phyloP scores from a whole-genome alignment of 2,113 vertebrate genomes.

The Corynorhinus townsendii region DNA sequence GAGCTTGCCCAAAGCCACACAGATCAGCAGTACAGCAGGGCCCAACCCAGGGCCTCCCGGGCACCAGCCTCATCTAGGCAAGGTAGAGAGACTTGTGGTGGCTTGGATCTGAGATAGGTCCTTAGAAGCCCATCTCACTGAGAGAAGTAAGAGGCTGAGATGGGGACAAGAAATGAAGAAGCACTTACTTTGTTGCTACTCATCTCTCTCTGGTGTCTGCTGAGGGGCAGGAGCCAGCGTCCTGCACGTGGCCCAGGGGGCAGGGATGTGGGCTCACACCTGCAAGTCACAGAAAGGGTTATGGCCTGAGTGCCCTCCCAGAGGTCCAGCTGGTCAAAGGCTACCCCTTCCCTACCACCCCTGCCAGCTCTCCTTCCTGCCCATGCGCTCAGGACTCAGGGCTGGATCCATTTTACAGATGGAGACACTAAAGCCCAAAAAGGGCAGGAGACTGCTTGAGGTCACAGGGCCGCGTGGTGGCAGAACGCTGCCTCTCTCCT shows the following conservation, averaged over 20 bases:
- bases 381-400: not conserved
- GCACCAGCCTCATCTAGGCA: not conserved
- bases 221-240: constrained; percentile 35
- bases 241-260: constrained; percentile 26
- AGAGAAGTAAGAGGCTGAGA: not conserved
- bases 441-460: not conserved
- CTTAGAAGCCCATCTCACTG: not conserved
- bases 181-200: constrained; percentile 80
- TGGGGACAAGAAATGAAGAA: not conserved
- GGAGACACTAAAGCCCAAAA: not conserved
- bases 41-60: not conserved
- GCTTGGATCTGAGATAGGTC: not conserved
- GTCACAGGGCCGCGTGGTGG: not conserved
- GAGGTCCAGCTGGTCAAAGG: not conserved
- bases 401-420: not conserved
- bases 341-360: not conserved
- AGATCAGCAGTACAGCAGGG: not conserved
- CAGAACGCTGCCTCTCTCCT: not conserved
- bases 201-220: constrained; percentile 75
- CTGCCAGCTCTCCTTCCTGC: not conserved
- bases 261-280: constrained; percentile 62
- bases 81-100: not conserved
- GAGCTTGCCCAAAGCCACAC: not conserved
- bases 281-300: constrained; percentile 57
- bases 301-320: not conserved